Conservation (phyloP, 2,797 vertebrate species). For the Neoniphon sammara region DNA sequence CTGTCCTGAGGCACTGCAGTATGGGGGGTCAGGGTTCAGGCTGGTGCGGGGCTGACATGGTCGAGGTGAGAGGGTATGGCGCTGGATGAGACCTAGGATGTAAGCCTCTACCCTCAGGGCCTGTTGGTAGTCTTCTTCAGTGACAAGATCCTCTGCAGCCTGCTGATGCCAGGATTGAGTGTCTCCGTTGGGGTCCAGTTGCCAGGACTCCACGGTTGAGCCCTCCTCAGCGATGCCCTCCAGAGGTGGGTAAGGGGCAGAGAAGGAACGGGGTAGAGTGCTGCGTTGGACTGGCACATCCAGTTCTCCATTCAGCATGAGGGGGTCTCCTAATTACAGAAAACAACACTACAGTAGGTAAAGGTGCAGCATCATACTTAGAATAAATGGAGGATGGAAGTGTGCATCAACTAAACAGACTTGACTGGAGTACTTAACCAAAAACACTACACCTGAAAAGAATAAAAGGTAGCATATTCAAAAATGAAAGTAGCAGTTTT, state of each 20-base stretch:
- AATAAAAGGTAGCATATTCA: no score
- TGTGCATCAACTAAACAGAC: no score
- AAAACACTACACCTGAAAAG: no score
- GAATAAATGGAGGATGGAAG: no score
- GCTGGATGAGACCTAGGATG: slow-evolving; percentile 89
- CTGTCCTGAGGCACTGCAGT: slow-evolving; percentile 72
- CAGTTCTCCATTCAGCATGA: slow-evolving; percentile 72
- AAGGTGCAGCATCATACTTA: neutral
- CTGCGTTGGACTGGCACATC: slow-evolving; percentile 62
- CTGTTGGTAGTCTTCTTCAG: slow-evolving; percentile 81
- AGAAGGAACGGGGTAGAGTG: slow-evolving; percentile 87
- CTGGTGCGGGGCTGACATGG: slow-evolving; percentile 84
- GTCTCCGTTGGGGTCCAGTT: slow-evolving; percentile 55
- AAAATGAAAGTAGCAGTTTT: no score
- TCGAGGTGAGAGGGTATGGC: slow-evolving; percentile 80
- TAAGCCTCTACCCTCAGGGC: slow-evolving; percentile 86
- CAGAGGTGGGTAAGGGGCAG: slow-evolving; percentile 86
- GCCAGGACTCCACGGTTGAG: slow-evolving; percentile 61
- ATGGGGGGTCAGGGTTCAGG: slow-evolving; percentile 76
- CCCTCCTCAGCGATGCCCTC: slow-evolving; percentile 81
- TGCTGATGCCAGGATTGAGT: slow-evolving; percentile 56
- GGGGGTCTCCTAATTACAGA: slow-evolving; percentile 78
- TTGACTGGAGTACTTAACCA: no score
- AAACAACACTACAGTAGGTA: slow-evolving; percentile 16
- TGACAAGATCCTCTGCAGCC: slow-evolving; percentile 57